phyloP scores from a whole-genome alignment of 1,140 invertebrate species.

The Bombus impatiens region DNA sequence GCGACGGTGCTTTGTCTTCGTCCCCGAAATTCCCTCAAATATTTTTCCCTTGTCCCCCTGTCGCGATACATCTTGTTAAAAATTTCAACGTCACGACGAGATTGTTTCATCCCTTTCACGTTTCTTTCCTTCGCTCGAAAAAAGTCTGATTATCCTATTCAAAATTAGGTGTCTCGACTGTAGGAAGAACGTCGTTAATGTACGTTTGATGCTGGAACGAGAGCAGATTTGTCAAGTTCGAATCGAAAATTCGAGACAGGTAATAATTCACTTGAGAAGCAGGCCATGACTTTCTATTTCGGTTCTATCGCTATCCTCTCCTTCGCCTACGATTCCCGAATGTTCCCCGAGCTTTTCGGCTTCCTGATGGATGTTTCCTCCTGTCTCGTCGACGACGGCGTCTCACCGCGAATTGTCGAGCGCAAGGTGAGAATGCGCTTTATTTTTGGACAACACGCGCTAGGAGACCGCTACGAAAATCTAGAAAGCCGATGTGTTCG shows the following conservation, averaged over 20 bases:
- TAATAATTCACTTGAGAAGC: conserved; percentile 3
- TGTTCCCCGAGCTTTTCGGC: neutral
- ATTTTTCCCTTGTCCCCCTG: neutral
- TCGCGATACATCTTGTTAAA: neutral
- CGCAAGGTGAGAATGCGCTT: conserved; percentile 66
- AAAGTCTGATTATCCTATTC: too few species aligned
- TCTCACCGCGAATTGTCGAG: neutral
- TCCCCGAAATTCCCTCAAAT: neutral
- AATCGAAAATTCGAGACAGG: neutral
- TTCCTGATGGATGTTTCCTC: conserved; percentile 9
- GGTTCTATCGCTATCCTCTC: too few species aligned
- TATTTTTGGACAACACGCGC: conserved; percentile 73
- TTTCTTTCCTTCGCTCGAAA: too few species aligned
- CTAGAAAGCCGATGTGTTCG: conserved; percentile 69
- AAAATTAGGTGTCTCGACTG: too few species aligned
- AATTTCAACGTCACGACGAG: too few species aligned
- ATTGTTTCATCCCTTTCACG: neutral
- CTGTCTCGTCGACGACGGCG: neutral
- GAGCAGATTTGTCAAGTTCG: neutral
- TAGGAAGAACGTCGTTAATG: too few species aligned
- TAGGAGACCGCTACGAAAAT: conserved; percentile 70
- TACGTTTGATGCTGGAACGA: neutral
- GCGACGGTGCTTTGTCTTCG: neutral
- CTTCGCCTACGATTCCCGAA: neutral
- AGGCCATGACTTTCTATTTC: conserved; percentile 11